phyloP scores from a whole-genome alignment of 2,888 invertebrate species.

The Leistus spinibarbis region DNA sequence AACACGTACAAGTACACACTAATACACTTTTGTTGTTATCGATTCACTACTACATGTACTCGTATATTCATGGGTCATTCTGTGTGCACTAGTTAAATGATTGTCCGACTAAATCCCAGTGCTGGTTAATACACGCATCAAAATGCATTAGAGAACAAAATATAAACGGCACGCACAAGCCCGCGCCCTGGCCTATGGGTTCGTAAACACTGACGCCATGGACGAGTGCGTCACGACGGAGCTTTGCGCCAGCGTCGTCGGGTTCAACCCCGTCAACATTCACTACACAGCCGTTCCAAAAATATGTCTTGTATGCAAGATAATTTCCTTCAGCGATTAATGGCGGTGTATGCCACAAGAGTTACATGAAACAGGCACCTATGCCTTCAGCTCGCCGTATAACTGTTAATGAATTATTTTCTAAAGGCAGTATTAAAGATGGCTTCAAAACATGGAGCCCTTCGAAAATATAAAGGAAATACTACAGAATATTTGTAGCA shows the following conservation, averaged over 20 bases:
- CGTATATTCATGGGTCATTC: neutral
- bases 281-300: conserved; percentile 12
- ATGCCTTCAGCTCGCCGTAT: no score
- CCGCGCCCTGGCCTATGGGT: conserved; percentile 8
- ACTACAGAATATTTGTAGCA: no score
- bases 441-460: no score
- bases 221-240: conserved; percentile 17
- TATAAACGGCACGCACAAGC: conserved; percentile 1
- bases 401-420: no score
- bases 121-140: conserved; percentile 25
- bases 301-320: neutral
- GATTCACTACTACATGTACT: neutral
- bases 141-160: conserved; percentile 22
- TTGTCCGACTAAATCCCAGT: neutral
- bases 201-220: conserved; percentile 28
- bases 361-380: no score
- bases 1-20: neutral
- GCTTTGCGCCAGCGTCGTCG: conserved; percentile 14
- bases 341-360: no score
- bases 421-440: no score
- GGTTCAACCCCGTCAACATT: neutral
- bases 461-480: no score
- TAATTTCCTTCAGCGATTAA: neutral
- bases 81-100: neutral
- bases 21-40: neutral